phyloP scores from a whole-genome alignment of 2,113 vertebrate species.

The Pluvialis apricaria region DNA sequence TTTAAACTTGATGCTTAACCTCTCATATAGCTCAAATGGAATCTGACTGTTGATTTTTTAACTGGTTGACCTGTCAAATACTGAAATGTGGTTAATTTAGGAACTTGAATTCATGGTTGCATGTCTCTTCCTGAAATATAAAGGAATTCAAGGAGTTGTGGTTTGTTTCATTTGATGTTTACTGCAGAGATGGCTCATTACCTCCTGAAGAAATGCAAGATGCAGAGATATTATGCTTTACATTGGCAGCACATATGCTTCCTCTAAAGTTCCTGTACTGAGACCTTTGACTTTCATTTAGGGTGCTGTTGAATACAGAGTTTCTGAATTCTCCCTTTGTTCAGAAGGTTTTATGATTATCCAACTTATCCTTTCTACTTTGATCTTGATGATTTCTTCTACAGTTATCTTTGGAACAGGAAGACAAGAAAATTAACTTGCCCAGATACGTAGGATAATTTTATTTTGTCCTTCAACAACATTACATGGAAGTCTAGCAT shows the following conservation, averaged over 20 bases:
- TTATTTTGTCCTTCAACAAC: not conserved
- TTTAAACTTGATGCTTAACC: not conserved
- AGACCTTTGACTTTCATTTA: not conserved
- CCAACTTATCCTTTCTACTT: not conserved
- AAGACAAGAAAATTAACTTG: not conserved
- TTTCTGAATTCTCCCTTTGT: not conserved
- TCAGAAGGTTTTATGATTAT: not conserved
- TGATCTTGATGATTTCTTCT: not conserved
- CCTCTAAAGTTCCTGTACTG: not conserved
- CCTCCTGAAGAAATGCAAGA: not conserved
- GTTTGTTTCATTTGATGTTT: not conserved
- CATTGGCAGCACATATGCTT: not conserved
- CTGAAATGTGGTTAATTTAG: not conserved
- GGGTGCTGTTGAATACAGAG: not conserved
- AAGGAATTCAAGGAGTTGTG: not conserved
- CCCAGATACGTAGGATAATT: not conserved
- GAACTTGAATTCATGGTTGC: not conserved
- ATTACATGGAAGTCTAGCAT: not conserved
- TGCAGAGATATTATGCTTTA: not conserved
- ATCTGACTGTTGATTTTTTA: not conserved
- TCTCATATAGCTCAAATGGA: not conserved
- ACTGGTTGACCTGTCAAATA: not conserved
- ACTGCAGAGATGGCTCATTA: not conserved
- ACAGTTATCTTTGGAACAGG: not conserved
- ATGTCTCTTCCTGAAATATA: not conserved